Evolutionary conservation across 2,888 invertebrate species (phyloP).

Genomic region (Leistus spinibarbis): DNA sequence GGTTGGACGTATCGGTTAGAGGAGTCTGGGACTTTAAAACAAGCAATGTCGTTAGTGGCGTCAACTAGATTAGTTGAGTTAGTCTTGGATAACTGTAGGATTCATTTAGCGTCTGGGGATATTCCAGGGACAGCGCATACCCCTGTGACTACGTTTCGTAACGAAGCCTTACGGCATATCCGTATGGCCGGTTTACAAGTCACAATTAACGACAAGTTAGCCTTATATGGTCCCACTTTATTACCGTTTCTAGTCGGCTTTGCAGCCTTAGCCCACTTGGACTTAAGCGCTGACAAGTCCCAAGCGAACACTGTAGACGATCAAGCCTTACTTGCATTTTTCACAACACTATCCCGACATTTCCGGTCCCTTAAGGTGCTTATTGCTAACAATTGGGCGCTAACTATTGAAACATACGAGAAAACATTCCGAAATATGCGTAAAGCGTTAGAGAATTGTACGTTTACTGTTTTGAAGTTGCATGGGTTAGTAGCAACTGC

Average conservation of each 20-base stretch:
- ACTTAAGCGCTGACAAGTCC: slow-evolving; percentile 58
- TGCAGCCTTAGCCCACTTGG: slow-evolving; percentile 59
- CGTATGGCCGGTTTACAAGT: slow-evolving; percentile 60
- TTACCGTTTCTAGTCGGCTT: slow-evolving; percentile 60
- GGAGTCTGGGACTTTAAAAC: slow-evolving; percentile 59
- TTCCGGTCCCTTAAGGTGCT: slow-evolving; percentile 56
- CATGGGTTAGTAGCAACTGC: slow-evolving; percentile 51
- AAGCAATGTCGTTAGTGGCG: slow-evolving; percentile 58
- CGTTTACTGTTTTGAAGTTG: slow-evolving; percentile 53
- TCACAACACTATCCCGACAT: slow-evolving; percentile 55
- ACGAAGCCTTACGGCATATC: slow-evolving; percentile 59
- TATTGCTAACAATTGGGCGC: slow-evolving; percentile 55
- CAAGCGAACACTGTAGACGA: slow-evolving; percentile 58
- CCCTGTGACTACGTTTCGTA: slow-evolving; percentile 13
- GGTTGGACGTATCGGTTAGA: slow-evolving; percentile 65
- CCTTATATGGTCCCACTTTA: slow-evolving; percentile 58
- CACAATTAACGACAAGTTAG: slow-evolving; percentile 55
- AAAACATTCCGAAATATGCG: slow-evolving; percentile 53
- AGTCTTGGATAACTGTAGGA: slow-evolving; percentile 60
- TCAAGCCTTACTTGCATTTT: slow-evolving; percentile 58
- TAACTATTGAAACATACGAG: slow-evolving; percentile 53
- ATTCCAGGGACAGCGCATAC: slow-evolving; percentile 50
- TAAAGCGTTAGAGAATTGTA: slow-evolving; percentile 52
- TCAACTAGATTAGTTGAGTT: slow-evolving; percentile 61
- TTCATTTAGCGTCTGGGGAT: slow-evolving; percentile 59